These are phyloP conservation scores for Augiades crinisus DNA, from an alignment of 2,888 invertebrate species.

Conservation along the genomic window DNA sequence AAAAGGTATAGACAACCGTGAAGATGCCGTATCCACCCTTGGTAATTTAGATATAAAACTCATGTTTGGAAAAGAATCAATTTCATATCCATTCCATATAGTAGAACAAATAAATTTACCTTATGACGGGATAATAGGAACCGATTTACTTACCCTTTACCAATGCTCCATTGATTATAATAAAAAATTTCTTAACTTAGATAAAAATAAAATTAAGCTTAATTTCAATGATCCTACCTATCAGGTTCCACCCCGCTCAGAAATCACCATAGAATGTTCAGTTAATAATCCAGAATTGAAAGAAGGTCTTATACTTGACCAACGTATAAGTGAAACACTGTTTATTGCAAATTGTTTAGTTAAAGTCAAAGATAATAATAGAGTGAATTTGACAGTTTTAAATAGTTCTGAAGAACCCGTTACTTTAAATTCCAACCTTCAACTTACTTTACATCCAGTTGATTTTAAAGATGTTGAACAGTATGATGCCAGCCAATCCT, in stretches of 20 bases:
- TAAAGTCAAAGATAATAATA: neutral
- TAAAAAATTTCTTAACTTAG: neutral
- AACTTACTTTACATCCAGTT: neutral
- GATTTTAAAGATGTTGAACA: neutral
- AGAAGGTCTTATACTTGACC: neutral
- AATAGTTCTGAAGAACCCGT: neutral
- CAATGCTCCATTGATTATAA: conserved; percentile 30
- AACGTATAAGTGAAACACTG: neutral
- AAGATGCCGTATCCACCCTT: conserved; percentile 4
- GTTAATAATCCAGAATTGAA: neutral
- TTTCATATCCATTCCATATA: conserved; percentile 2
- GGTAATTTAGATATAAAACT: conserved; percentile 2
- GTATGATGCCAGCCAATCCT: neutral
- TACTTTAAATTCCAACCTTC: neutral
- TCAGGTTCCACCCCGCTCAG: neutral
- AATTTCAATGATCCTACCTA: neutral
- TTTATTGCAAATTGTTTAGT: neutral
- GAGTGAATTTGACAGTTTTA: neutral
- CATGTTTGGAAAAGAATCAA: neutral
- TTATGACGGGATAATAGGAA: conserved; percentile 28
- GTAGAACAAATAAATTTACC: conserved; percentile 19
- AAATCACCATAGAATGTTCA: neutral
- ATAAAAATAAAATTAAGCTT: neutral
- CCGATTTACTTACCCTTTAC: conserved; percentile 16
- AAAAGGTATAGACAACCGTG: conserved; percentile 6